These are phyloP conservation scores for Saccopteryx bilineata DNA, from an alignment of 2,113 vertebrate species.

Conservation along the genomic window DNA sequence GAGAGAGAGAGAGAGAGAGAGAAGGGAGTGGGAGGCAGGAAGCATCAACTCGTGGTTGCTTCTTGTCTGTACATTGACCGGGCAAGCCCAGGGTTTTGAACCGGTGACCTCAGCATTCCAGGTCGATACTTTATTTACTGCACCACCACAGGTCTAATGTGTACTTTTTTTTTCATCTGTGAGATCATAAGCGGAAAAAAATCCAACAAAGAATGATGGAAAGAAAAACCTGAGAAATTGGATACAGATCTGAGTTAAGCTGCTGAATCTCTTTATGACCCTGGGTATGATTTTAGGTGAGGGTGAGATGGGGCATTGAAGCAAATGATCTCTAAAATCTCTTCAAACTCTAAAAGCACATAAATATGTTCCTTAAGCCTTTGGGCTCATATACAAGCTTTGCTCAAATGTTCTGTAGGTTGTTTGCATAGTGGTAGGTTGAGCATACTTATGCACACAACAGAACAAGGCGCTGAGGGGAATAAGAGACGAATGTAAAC, in stretches of 20 bases:
- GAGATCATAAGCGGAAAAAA: neutral
- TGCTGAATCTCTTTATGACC: neutral
- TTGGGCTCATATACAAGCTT: neutral
- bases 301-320: neutral
- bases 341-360: neutral
- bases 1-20: too few species aligned
- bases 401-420: neutral
- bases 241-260: neutral
- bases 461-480: neutral
- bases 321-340: conserved; percentile 4
- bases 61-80: too few species aligned
- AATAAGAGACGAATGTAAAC: neutral
- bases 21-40: too few species aligned
- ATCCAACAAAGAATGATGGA: neutral
- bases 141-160: too few species aligned
- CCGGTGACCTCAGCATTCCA: too few species aligned
- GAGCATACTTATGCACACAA: neutral
- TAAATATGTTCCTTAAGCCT: neutral
- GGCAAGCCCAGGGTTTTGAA: too few species aligned
- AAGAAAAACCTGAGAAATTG: neutral
- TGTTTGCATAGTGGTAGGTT: neutral
- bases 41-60: too few species aligned
- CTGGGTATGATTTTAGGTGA: neutral
- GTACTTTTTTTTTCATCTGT: neutral
- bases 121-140: too few species aligned